phyloP scores from a whole-genome alignment of 1,140 invertebrate species.

The Tetranychus urticae region DNA sequence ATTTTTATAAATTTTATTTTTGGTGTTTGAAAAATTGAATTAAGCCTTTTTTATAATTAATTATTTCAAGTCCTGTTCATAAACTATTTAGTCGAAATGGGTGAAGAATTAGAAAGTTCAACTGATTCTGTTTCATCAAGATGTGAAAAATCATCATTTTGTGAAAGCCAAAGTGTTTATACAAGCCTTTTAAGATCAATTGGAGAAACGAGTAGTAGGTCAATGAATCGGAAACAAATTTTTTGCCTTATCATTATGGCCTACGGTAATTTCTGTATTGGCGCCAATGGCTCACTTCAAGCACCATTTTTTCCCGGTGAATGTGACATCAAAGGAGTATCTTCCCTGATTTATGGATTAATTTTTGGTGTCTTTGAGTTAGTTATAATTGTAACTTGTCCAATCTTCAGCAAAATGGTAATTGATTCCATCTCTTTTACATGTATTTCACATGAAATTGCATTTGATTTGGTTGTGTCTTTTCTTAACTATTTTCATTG shows the following conservation, averaged over 20 bases:
- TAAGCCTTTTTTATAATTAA: too few species aligned
- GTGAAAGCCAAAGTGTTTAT: too few species aligned
- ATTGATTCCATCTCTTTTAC: slow-evolving; percentile 15
- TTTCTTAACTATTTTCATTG: neutral
- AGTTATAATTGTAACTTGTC: slow-evolving; percentile 66
- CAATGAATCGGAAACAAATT: neutral
- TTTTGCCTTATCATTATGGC: neutral
- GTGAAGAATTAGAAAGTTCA: too few species aligned
- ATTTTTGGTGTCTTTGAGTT: slow-evolving; percentile 80
- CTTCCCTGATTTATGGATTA: slow-evolving; percentile 61
- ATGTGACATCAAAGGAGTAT: slow-evolving; percentile 37
- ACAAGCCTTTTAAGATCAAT: too few species aligned
- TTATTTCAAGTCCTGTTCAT: too few species aligned
- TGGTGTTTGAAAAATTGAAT: too few species aligned
- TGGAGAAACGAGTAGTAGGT: too few species aligned
- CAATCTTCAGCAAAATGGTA: slow-evolving; percentile 60
- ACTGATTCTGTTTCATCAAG: too few species aligned
- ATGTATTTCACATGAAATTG: neutral
- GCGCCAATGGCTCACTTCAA: slow-evolving; percentile 16
- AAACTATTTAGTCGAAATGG: too few species aligned
- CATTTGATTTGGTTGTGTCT: neutral
- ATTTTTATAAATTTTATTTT: too few species aligned
- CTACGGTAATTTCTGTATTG: slow-evolving; percentile 17
- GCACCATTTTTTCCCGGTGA: slow-evolving; percentile 19
- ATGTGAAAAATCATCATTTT: too few species aligned